Conservation (phyloP, 2,888 invertebrate species). For the Acanthosoma haemorrhoidale region DNA sequence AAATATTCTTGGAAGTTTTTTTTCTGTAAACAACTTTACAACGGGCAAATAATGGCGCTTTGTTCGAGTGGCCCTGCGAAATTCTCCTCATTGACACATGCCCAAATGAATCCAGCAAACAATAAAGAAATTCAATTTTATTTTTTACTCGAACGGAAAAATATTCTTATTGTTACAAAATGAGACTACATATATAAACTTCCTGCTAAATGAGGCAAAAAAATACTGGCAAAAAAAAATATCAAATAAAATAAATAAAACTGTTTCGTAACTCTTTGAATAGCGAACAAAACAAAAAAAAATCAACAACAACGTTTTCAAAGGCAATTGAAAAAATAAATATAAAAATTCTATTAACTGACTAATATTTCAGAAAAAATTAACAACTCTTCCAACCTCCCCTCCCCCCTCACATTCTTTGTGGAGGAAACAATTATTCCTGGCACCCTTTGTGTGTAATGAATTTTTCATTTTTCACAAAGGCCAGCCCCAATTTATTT, state of each 20-base stretch:
- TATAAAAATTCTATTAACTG: constrained; percentile 4
- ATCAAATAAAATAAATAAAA: not conserved
- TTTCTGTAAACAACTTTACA: too few relatives aligned
- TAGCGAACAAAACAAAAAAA: not conserved
- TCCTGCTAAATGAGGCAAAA: not conserved
- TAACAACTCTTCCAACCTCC: too few relatives aligned
- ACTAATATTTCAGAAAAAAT: constrained; percentile 6
- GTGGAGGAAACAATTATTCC: constrained; percentile 8
- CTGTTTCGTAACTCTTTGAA: constrained; percentile 2
- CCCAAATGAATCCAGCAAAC: not conserved
- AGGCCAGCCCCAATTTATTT: not conserved
- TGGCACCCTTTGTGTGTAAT: constrained; percentile 1
- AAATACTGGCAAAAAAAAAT: not conserved
- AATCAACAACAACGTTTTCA: constrained; percentile 5
- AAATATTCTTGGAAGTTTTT: too few relatives aligned
- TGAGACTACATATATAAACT: not conserved
- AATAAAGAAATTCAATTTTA: not conserved
- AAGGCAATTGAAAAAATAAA: constrained; percentile 4
- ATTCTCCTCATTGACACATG: not conserved
- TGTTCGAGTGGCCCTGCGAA: too few relatives aligned
- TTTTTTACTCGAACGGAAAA: not conserved
- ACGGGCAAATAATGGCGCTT: too few relatives aligned
- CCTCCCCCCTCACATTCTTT: constrained; percentile 6
- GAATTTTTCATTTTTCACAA: constrained; percentile 5
- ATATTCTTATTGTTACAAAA: not conserved